These are phyloP conservation scores for Pyrgus malvae DNA, from an alignment of 2,888 invertebrate genomes.

Conservation along the genomic window DNA sequence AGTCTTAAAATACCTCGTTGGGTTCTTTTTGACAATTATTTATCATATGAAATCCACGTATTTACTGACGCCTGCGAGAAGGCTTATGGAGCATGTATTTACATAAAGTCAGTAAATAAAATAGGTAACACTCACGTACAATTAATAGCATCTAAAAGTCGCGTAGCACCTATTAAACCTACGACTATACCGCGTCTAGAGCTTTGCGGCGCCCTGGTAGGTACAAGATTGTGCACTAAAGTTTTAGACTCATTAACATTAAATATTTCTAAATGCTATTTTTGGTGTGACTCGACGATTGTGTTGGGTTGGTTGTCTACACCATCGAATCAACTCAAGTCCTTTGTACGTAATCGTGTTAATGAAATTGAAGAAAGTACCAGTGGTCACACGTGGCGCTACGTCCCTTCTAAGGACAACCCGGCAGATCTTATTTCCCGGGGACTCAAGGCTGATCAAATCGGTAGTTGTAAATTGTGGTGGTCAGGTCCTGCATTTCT, in stretches of 20 bases:
- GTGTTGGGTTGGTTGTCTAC: slow-evolving; percentile 2
- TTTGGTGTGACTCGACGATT: slow-evolving; percentile 6
- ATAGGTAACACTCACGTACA: slow-evolving; percentile 23
- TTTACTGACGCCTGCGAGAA: slow-evolving; percentile 39
- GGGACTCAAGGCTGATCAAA: slow-evolving; percentile 25
- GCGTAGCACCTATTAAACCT: slow-evolving; percentile 26
- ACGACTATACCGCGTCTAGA: slow-evolving; percentile 27
- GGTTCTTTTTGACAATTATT: slow-evolving; percentile 15
- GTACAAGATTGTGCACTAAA: slow-evolving; percentile 20
- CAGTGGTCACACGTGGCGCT: background rate
- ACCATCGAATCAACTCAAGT: background rate
- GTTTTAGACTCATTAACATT: background rate
- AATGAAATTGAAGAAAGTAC: background rate
- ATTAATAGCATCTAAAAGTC: background rate
- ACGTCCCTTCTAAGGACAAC: slow-evolving; percentile 29
- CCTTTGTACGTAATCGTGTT: background rate
- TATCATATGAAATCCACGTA: slow-evolving; percentile 33
- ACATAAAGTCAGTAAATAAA: slow-evolving; percentile 24
- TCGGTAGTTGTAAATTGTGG: slow-evolving; percentile 24
- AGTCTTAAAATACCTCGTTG: slow-evolving; percentile 33
- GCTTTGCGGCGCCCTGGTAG: slow-evolving; percentile 28
- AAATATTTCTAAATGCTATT: background rate
- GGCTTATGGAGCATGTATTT: slow-evolving; percentile 38
- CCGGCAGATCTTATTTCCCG: slow-evolving; percentile 24
- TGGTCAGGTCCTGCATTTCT: slow-evolving; percentile 9